Evolutionary conservation across 2,113 vertebrate species (phyloP), one percentile per base, ranked within the genome.

Genomic region (Diadophis punctatus): DNA sequence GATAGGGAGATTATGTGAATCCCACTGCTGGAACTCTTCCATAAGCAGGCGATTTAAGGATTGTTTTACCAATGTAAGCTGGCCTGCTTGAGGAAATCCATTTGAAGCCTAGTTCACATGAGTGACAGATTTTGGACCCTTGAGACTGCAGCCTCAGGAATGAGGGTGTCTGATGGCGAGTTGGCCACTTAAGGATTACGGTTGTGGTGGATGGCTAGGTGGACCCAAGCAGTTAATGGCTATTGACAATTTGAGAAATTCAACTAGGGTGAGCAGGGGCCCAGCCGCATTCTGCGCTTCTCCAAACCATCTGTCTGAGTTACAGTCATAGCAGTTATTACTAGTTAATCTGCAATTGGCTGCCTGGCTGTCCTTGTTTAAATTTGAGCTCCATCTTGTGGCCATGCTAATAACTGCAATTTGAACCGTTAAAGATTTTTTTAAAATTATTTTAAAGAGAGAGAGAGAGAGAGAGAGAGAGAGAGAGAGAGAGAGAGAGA

Each of bases 361-460:
- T 2, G n/a, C 3, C 25, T n/a, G 51, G 91, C 3, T 43, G 91
- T 89, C 10, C 39, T 20, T 87, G 92, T 95, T 96, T 95, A 95
- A 92, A 43, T 94, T 93, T 94, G 90, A 86, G 22, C 68, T 88
- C 97, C 97, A 95, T 93, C 97, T 97, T 1, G 95, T 90, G 97
- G 96, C n/a, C 27, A 2, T 0, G 0, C 7, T 56, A 10, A 93
- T 87, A 74, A 96, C 89, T 96, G 89, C 74, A 89, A 49, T 86
- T 30, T 30, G 53, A 34, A 86, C 9, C 8, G 22, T 74, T 80
- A 22, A 80, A 80, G 7, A n/a, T n/a, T n/a, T n/a, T n/a, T 18
- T 34, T 51, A 80, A 63, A 68, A 60, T 1, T 60, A 60, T 60
- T 27, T 60, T 27, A 27, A 11, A 60, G 3, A n/a, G 63, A 68